Percentiles rank a stretch among this genome's conserved stretches.
phyloP scores from a whole-genome alignment of 2,113 vertebrate species.

The Machaerirhynchus nigripectus region DNA sequence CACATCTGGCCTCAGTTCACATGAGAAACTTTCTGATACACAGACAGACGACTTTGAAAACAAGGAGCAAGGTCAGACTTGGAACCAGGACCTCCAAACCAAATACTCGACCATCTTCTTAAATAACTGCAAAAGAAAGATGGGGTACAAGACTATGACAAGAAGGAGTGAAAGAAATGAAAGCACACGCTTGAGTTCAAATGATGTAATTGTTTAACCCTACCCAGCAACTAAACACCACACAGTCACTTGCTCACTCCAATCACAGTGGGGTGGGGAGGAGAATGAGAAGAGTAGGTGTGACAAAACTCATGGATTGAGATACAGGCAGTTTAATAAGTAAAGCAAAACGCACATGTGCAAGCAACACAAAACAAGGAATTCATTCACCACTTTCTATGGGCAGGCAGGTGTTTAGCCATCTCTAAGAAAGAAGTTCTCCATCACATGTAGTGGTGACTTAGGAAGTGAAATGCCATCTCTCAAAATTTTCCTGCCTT shows the following conservation, averaged over 20 bases:
- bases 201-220: background rate
- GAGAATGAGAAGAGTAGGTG: rapidly evolving
- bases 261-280: background rate
- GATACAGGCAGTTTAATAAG: background rate
- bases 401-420: background rate
- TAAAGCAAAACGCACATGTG: background rate
- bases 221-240: background rate
- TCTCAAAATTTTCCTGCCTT: background rate
- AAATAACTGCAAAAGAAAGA: background rate
- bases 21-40: background rate
- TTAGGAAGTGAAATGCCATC: background rate
- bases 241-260: rapidly evolving
- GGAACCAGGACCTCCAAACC: background rate
- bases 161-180: background rate
- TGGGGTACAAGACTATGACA: background rate
- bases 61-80: background rate
- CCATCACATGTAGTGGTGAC: rapidly evolving
- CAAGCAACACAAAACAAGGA: background rate
- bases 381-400: background rate
- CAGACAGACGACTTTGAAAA: background rate
- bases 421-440: background rate
- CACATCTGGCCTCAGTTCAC: background rate
- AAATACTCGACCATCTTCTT: background rate
- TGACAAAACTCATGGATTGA: background rate
- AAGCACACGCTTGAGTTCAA: background rate